phyloP scores from a whole-genome alignment of 2,888 invertebrate species.

The Thalpophila matura region DNA sequence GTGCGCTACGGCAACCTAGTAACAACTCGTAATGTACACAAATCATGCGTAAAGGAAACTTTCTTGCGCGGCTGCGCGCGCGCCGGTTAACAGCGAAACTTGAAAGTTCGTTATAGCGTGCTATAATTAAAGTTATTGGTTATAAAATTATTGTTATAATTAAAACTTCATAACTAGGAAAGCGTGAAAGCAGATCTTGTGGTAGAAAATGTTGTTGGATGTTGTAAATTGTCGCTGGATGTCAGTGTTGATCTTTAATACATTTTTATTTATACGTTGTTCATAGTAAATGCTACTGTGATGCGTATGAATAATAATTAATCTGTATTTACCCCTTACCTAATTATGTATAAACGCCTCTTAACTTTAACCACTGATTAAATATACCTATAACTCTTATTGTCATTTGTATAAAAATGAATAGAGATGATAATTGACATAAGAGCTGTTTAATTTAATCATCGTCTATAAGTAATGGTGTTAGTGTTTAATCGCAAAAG shows the following conservation, averaged over 20 bases:
- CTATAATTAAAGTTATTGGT: slow-evolving; percentile 56
- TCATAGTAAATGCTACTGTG: no score
- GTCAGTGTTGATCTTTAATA: neutral
- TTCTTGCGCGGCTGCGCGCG: slow-evolving; percentile 44
- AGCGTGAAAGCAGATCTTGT: slow-evolving; percentile 43
- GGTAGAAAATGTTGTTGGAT: slow-evolving; percentile 43
- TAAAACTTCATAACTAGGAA: slow-evolving; percentile 38
- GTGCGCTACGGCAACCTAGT: slow-evolving; percentile 16
- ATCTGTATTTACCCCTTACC: no score
- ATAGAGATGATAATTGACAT: no score
- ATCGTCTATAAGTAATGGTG: no score
- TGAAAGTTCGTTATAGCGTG: slow-evolving; percentile 56
- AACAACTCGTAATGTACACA: slow-evolving; percentile 44
- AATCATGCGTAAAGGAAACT: slow-evolving; percentile 54
- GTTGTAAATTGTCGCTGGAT: slow-evolving; percentile 2
- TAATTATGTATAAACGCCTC: no score
- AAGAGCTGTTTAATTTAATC: no score
- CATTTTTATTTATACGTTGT: neutral
- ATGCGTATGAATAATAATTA: no score
- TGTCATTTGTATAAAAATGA: no score
- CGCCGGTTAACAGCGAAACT: slow-evolving; percentile 48
- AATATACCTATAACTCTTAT: no score
- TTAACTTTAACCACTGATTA: no score
- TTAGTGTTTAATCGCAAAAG: no score
- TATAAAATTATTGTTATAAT: slow-evolving; percentile 53